Percentiles rank a stretch among this genome's conserved stretches.
phyloP scores from a whole-genome alignment of 1,140 invertebrate genomes.

The Drosophila sulfurigaster region DNA sequence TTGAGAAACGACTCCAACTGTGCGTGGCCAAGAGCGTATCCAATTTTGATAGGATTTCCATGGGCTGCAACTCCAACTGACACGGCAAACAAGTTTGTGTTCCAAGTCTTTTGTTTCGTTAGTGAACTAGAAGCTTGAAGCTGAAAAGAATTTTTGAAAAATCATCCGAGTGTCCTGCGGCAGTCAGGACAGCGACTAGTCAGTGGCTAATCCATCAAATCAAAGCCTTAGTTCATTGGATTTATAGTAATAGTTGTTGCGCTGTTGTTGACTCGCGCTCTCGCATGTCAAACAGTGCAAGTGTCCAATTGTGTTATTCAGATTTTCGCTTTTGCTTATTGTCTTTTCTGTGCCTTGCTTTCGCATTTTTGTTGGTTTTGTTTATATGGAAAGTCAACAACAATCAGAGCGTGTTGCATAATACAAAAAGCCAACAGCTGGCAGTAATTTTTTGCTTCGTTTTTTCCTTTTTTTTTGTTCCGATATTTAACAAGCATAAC shows the following conservation, averaged over 20 bases:
- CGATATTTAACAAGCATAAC: conserved; percentile 72
- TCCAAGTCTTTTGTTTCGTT: conserved; percentile 57
- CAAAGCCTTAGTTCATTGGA: conserved; percentile 47
- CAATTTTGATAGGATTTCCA: conserved; percentile 64
- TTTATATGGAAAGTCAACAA: conserved; percentile 53
- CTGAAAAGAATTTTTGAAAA: conserved; percentile 59
- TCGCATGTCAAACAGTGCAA: conserved; percentile 73
- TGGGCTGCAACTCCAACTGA: conserved; percentile 9
- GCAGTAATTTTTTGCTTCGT: conserved; percentile 43
- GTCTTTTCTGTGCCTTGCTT: conserved; percentile 19
- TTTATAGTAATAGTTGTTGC: conserved; percentile 21
- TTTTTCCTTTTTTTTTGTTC: conserved; percentile 15
- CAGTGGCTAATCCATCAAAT: conserved; percentile 66
- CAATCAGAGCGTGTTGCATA: conserved; percentile 84
- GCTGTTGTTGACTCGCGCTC: conserved; percentile 3
- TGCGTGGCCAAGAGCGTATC: conserved; percentile 46
- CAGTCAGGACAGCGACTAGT: background rate
- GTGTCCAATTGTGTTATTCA: conserved; percentile 74
- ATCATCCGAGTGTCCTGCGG: conserved; percentile 55
- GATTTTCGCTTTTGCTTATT: conserved; percentile 31
- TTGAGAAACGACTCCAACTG: conserved; percentile 61
- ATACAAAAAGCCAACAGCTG: conserved; percentile 67
- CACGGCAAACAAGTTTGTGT: conserved; percentile 52
- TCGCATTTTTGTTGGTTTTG: conserved; percentile 34
- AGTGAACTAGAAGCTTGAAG: conserved; percentile 17